These are phyloP conservation scores for Cheirogaleus medius DNA, from an alignment of 2,113 vertebrate genomes.

Conservation along the genomic window DNA sequence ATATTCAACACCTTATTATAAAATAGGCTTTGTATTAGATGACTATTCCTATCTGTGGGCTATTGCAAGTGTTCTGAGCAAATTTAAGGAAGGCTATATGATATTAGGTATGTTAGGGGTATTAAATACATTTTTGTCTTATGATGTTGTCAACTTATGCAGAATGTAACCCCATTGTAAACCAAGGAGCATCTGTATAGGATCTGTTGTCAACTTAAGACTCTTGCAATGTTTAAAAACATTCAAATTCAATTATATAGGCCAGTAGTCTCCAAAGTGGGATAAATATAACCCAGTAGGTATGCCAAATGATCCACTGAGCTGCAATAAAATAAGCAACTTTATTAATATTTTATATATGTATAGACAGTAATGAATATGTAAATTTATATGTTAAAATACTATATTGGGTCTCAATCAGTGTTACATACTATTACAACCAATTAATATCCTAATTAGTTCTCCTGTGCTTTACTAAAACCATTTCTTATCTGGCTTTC, in stretches of 20 bases:
- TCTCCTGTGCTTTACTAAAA: neutral
- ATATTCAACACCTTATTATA: neutral
- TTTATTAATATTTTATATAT: neutral
- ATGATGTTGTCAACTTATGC: neutral
- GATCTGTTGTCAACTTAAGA: neutral
- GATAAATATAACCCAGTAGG: neutral
- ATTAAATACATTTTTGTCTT: neutral
- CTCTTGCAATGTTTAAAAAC: neutral
- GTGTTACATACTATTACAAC: neutral
- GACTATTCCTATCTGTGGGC: neutral
- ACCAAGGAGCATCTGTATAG: neutral
- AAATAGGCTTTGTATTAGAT: neutral
- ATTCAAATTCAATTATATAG: neutral
- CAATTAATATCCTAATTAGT: neutral
- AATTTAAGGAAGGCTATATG: neutral
- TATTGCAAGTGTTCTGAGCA: neutral
- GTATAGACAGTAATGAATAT: neutral
- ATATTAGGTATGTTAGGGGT: neutral
- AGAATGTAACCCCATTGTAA: neutral
- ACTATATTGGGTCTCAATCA: neutral
- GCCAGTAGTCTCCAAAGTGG: neutral
- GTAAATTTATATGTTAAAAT: neutral
- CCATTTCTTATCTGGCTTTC: neutral
- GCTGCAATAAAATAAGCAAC: neutral
- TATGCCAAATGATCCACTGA: neutral